A percentile compares a stretch with the other conserved stretches of the same genome.
phyloP scores from a whole-genome alignment of 2,888 invertebrate genomes.

The Leptothorax acervorum region DNA sequence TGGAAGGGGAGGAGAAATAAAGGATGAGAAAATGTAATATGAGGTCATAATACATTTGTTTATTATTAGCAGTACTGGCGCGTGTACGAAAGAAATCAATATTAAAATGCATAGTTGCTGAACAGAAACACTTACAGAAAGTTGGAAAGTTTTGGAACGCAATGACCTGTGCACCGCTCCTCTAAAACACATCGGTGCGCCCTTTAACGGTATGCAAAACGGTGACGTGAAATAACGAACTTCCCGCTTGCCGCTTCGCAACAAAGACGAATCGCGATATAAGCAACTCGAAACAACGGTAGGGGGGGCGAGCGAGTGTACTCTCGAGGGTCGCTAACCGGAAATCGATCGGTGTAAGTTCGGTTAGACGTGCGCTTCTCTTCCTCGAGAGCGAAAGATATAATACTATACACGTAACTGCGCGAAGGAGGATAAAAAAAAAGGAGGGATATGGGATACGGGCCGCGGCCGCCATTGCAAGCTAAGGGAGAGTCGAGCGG shows the following conservation, averaged over 20 bases:
- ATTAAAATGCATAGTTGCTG: neutral
- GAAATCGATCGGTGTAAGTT: constrained; percentile 53
- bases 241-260: constrained; percentile 24
- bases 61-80: neutral
- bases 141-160: neutral
- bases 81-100: neutral
- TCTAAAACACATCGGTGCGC: constrained; percentile 2
- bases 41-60: neutral
- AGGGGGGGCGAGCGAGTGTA: constrained; percentile 23
- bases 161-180: neutral
- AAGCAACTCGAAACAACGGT: constrained; percentile 44
- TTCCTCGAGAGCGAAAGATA: constrained; percentile 71
- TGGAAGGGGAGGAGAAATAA: neutral
- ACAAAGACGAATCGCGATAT: constrained; percentile 56
- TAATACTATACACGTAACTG: constrained; percentile 73
- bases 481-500: constrained; percentile 54
- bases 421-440: constrained; percentile 57
- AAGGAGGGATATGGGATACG: constrained; percentile 41
- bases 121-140: neutral
- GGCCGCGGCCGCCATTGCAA: constrained; percentile 20
- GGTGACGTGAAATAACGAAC: constrained; percentile 40
- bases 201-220: constrained; percentile 34
- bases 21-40: neutral
- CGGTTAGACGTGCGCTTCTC: constrained; percentile 59
- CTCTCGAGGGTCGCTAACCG: constrained; percentile 50